A percentile compares a stretch with the other conserved stretches of the same genome.
phyloP scores from a whole-genome alignment of 2,797 vertebrate species.

The Oreonectes daqikongensis region DNA sequence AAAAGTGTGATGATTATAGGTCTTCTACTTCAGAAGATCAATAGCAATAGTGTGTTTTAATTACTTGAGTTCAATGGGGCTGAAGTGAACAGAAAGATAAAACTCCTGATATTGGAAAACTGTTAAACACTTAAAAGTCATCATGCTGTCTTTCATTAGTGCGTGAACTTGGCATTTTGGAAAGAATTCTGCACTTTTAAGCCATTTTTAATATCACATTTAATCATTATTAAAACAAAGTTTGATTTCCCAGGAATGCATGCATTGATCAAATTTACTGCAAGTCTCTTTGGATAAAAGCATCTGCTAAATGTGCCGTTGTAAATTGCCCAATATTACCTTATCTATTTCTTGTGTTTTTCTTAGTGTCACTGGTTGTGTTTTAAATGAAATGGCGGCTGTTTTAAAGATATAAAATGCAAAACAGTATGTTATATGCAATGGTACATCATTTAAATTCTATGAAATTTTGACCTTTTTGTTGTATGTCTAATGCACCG shows the following conservation, averaged over 20 bases:
- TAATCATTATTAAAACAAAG: not conserved
- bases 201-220: not conserved
- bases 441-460: too few species aligned
- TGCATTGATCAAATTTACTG: too few species aligned
- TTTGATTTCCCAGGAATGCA: too few species aligned
- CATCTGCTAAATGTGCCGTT: not conserved
- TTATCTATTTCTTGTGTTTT: too few species aligned
- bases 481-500: too few species aligned
- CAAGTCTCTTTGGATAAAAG: not conserved
- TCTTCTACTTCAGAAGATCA: not conserved
- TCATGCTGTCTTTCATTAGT: not conserved
- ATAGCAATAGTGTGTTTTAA: constrained; percentile 14
- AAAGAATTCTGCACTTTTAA: not conserved
- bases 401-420: too few species aligned
- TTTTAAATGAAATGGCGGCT: too few species aligned
- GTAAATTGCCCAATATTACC: too few species aligned
- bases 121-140: constrained; percentile 13
- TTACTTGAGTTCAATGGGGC: constrained; percentile 10
- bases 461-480: too few species aligned
- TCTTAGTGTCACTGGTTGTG: too few species aligned
- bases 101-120: not conserved
- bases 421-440: too few species aligned
- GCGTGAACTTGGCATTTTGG: not conserved
- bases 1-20: too few species aligned
- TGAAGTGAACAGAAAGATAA: not conserved